Base-by-base conservation (phyloP, 2,113 vertebrate genomes). In the Actenoides hombroni region DNA sequence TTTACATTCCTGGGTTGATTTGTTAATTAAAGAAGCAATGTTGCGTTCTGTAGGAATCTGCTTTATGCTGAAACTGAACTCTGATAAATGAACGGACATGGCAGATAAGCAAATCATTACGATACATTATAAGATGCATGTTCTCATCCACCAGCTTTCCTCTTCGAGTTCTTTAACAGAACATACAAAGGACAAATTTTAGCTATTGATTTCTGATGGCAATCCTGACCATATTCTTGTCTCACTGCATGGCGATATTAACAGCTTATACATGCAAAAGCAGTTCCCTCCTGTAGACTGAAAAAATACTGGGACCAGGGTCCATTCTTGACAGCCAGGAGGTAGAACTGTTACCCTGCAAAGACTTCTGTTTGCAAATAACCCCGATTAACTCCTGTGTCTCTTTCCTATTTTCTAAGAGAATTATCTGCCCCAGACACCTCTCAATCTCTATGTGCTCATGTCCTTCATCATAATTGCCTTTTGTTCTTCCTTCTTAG, bases 21-120 rank as follows among this genome's bases (percentile, higher is more conserved):
- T 92, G 65, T 91, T 95, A 95, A 93, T 97, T 96, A 94, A 77
- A 90, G 64, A 85, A 93, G 83, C 51, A 90, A 71, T 82, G 76
- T 94, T 94, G 57, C 39, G 0, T 93, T 97, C 67, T 83, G 29
- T 85, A 86, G 69, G 56, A 95, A 71, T 94, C 53, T 95, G 28
- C 67, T 92, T 54, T 90, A 59, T 82, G n/a, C 64, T 86, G 26
- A 90, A 96, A 94, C 44, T 35, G 85, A 94, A 60, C n/a, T 94
- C 53, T 88, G 76, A 93, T 88, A 83, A 91, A 88, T 93, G 74
- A 92, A 71, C 91, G 68, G 57, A 60, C n/a, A 19, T 86, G 81
- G 74, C 83, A 95, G 90, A 83, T 53, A 89, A 89, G 54, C 74
- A 94, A 95, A 90, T 82, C 31, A 88, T 77, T 54, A 26, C 63